These are phyloP conservation scores for Drosophila incognita DNA, from an alignment of 2,888 invertebrate genomes.

Conservation along the genomic window DNA sequence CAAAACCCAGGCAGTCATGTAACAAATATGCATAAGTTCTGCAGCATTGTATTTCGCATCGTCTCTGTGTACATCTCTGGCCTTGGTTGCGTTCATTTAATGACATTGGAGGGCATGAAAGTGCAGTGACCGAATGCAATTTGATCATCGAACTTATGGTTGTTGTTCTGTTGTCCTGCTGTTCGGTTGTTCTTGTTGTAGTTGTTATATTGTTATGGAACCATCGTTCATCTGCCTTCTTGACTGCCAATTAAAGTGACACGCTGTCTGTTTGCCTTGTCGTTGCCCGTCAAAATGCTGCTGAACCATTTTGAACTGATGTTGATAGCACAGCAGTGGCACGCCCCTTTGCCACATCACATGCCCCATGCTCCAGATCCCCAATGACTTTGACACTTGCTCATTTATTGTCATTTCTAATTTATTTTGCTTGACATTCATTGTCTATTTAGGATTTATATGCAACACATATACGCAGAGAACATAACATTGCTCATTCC, in stretches of 20 bases:
- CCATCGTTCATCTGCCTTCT: slow-evolving; percentile 46
- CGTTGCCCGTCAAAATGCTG: slow-evolving; percentile 62
- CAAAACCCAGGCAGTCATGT: slow-evolving; percentile 44
- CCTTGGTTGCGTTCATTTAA: background rate
- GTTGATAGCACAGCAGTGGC: slow-evolving; percentile 9
- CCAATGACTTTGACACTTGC: slow-evolving; percentile 59
- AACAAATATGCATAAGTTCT: slow-evolving; percentile 66
- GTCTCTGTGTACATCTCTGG: background rate
- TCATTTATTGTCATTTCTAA: slow-evolving; percentile 80
- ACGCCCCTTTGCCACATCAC: slow-evolving; percentile 4
- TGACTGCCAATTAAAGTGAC: slow-evolving; percentile 71
- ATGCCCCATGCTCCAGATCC: slow-evolving; percentile 8
- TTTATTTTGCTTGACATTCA: slow-evolving; percentile 78
- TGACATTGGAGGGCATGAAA: slow-evolving; percentile 11
- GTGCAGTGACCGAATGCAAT: slow-evolving; percentile 36
- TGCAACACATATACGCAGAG: slow-evolving; percentile 49
- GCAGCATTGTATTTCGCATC: slow-evolving; percentile 14
- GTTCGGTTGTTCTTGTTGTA: slow-evolving; percentile 5
- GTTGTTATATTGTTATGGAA: slow-evolving; percentile 20
- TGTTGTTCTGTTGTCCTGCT: slow-evolving; percentile 2
- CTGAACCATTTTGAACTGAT: slow-evolving; percentile 35
- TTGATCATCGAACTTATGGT: slow-evolving; percentile 25
- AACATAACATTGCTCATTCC: slow-evolving; percentile 37
- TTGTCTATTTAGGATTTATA: slow-evolving; percentile 79
- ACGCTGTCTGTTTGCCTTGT: slow-evolving; percentile 64